These are phyloP conservation scores for Cuniculus paca DNA, from an alignment of 2,797 vertebrate genomes.

Conservation along the genomic window DNA sequence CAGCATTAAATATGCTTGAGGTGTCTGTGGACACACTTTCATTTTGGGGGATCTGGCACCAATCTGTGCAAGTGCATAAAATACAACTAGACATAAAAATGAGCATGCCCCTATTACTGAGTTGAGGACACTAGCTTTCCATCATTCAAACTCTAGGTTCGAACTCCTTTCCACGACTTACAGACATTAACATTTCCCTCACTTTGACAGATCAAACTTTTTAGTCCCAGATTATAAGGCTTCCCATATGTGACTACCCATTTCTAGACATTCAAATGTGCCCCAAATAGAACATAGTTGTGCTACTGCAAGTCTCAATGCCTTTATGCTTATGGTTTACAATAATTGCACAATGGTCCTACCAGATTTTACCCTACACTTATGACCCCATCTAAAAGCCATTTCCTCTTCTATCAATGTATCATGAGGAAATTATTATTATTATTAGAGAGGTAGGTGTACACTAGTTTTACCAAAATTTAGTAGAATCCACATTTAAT, in stretches of 20 bases:
- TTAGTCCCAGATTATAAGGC: not conserved
- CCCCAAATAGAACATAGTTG: fast-evolving
- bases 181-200: not conserved
- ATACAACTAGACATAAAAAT: not conserved
- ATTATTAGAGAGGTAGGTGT: not conserved
- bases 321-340: not conserved
- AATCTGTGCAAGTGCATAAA: not conserved
- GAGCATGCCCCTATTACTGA: not conserved
- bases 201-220: not conserved
- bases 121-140: not conserved
- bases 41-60: not conserved
- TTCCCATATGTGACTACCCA: not conserved
- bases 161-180: not conserved
- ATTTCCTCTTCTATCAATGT: not conserved
- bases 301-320: not conserved
- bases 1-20: not conserved
- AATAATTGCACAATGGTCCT: not conserved
- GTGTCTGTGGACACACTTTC: not conserved
- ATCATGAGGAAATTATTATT: not conserved
- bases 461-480: not conserved
- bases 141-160: not conserved
- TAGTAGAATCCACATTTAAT: not conserved
- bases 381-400: not conserved
- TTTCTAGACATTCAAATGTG: not conserved
- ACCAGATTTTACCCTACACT: not conserved